Base-by-base conservation (phyloP, 2,888 invertebrate genomes). In the Ophion costatus region DNA sequence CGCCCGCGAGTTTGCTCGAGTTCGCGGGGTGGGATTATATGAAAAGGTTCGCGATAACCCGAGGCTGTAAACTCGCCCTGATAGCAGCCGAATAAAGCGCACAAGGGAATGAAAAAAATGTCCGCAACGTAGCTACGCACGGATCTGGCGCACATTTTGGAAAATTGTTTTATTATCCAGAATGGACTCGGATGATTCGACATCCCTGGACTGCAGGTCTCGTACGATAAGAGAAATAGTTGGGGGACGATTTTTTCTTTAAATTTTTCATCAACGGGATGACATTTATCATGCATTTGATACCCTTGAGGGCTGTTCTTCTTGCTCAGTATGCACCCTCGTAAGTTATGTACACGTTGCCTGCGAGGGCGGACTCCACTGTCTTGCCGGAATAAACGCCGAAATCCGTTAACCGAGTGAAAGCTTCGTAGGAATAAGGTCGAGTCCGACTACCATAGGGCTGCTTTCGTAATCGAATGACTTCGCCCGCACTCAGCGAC, bases 1-100 rank as follows among this genome's bases (percentile, higher is more conserved):
- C 66, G 22, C 42, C 67, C 71, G 51, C 59, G 59, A 64, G 59
- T 38, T 38, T 38, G 38, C 57, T 83, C 14, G 4, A 0, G 17
- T 57, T 57, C 33, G 57, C 70, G 59, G 59, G 20, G 56, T 20
- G 17, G 45, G 71, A 66, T 82, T 82, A 82, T 66, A 78, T 76
- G 66, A 66, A 76, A 63, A 82, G 79, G 61, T 74, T 74, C 51
- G 33, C 57, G 67, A 78, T 81, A 78, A 69, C 78, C 78, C 51
- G 33, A 59, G 63, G 64, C 74, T 78, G 51, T 20, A 64, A 76
- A 64, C 42, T 64, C 24, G 61, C 45, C 38, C 64, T 42, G 78
- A 81, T 57, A 69, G 69, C 67, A n/a, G 61, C 22, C 29, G 22
- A 42, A 51, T 51, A 22, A 63, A 66, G 64, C 56, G 45, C 22